Evolutionary conservation across 2,888 invertebrate genomes (phyloP), one percentile per base, ranked within the genome.

Genomic region (Phrixothrix hirtus): DNA sequence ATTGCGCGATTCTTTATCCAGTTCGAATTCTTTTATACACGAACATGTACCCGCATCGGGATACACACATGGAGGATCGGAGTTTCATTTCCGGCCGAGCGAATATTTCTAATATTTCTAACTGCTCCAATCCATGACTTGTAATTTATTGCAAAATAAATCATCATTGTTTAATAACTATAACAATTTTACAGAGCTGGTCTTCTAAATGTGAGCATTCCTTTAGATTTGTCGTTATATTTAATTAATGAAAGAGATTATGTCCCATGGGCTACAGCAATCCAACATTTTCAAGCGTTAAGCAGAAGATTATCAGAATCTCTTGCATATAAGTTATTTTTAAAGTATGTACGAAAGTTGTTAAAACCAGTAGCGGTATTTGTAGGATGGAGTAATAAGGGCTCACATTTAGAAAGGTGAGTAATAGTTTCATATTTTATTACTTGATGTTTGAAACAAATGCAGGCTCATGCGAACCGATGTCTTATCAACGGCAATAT

Each of bases 231-330:
- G 55, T 82, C 86, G 3, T 73, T 81, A 53, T 89, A 89, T 72
- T 77, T 89, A 32, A 65, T 79, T 15, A 82, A 84, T 25, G 89
- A 89, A 70, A 78, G 80, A 3, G 89, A 91, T 65, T 92, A 89
- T 77, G 88, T 89, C 0, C 92, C 92, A 0, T 93, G 93, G 93
- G 82, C 85, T 0, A 87, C 89, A 0, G 90, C 90, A 0, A 79
- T 91, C 1, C 80, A 81, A 53, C 89, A 90, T 69, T 79, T 92
- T 12, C 82, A 85, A 52, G 82, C 84, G 57, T 88, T 92, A 86
- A 80, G 85, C 38, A 81, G 83, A 44, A 80, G 88, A 57, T 77
- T 92, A 16, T 83, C 83, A n/a, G 84, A 87, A 61, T 82, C 85
- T n/a, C 77, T 83, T 2, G 83, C 86, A 0, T 85, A 86, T 49